phyloP scores from a whole-genome alignment of 2,113 vertebrate genomes.

The Alaudala cheleensis region DNA sequence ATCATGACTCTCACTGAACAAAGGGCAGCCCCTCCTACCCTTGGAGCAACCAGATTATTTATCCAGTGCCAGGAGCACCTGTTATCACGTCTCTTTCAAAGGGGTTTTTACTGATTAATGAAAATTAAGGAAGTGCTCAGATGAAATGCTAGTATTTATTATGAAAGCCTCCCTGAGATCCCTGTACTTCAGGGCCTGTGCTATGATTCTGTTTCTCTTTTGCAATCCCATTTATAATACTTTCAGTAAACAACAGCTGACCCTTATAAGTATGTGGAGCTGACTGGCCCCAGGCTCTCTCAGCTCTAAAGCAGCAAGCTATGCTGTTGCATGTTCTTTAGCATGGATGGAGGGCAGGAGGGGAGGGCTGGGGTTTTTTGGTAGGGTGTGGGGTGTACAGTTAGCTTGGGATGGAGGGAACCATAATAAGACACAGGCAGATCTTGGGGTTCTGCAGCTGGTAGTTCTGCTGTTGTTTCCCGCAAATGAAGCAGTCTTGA shows the following conservation, averaged over 20 bases:
- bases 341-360: not conserved
- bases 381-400: no score
- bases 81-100: not conserved
- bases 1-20: not conserved
- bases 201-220: not conserved
- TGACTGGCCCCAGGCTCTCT: not conserved
- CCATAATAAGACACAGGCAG: not conserved
- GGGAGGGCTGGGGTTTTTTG: not conserved
- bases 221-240: conserved; percentile 3
- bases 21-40: not conserved
- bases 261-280: not conserved
- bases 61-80: not conserved
- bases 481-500: not conserved
- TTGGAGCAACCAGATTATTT: not conserved
- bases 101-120: not conserved
- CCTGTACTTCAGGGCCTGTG: not conserved
- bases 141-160: not conserved
- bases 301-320: not conserved
- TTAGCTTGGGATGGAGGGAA: not conserved
- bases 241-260: conserved; percentile 30
- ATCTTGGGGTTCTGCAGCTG: not conserved
- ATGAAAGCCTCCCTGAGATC: not conserved
- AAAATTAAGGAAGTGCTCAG: not conserved
- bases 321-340: not conserved
- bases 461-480: not conserved